phyloP scores from a whole-genome alignment of 2,888 invertebrate genomes.

The Hirudinaria manillensis region DNA sequence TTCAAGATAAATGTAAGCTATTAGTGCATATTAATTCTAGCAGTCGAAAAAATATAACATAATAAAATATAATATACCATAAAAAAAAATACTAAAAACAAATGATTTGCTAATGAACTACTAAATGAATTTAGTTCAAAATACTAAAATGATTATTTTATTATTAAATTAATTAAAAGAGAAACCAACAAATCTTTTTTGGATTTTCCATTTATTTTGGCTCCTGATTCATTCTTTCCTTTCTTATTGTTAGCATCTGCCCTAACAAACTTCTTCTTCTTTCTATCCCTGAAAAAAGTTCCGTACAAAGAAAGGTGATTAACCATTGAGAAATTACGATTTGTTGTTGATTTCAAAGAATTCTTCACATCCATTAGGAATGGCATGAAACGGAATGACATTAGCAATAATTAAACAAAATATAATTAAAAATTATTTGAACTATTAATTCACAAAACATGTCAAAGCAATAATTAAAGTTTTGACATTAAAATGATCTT shows the following conservation, averaged over 20 bases:
- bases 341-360: not conserved
- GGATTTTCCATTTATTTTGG: conserved; percentile 83
- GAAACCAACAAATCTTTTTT: conserved; percentile 5
- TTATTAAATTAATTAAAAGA: not conserved
- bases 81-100: not conserved
- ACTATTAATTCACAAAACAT: too few species aligned
- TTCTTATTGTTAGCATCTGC: conserved; percentile 71
- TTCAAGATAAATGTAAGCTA: not conserved
- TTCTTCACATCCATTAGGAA: too few species aligned
- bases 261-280: conserved; percentile 85
- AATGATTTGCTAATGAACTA: too few species aligned
- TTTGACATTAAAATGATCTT: too few species aligned
- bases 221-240: conserved; percentile 90
- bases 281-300: conserved; percentile 71
- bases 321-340: not conserved
- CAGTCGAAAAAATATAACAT: not conserved
- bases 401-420: too few species aligned
- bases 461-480: too few species aligned
- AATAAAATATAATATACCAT: not conserved
- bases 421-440: too few species aligned
- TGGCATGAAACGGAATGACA: too few species aligned
- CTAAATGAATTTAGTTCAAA: too few species aligned
- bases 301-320: not conserved
- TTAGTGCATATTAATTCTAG: not conserved
- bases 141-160: too few species aligned